Conservation (phyloP, 2,888 invertebrate species). For the Aromia moschata region DNA sequence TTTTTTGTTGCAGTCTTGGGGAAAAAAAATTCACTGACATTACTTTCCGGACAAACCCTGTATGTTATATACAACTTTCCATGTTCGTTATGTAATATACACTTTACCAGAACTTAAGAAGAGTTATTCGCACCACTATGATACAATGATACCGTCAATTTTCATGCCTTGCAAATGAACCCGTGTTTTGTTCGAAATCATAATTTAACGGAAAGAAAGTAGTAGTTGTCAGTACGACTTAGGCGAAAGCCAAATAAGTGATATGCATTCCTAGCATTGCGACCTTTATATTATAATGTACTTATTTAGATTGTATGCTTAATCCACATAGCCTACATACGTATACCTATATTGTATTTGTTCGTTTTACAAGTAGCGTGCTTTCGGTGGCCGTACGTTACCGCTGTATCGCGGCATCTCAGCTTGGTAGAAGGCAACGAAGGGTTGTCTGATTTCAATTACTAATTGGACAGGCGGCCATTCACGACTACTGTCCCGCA, state of each 20-base stretch:
- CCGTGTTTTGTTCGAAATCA: conserved; percentile 5
- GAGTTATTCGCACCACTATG: too few species aligned
- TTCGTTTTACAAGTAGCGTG: conserved; percentile 31
- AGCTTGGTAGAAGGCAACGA: conserved; percentile 42
- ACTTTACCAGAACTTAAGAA: too few species aligned
- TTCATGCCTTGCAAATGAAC: too few species aligned
- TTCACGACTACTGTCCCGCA: conserved; percentile 49
- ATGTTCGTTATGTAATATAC: too few species aligned
- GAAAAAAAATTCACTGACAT: too few species aligned
- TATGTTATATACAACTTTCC: too few species aligned
- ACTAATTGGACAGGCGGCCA: conserved; percentile 56
- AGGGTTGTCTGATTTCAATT: conserved; percentile 57
- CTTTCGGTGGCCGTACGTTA: conserved; percentile 48
- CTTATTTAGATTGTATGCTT: conserved; percentile 30
- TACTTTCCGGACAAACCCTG: too few species aligned
- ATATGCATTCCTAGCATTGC: conserved; percentile 22
- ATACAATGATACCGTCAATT: too few species aligned
- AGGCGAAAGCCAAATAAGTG: conserved; percentile 25
- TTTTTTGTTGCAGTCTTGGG: too few species aligned
- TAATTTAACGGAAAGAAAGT: conserved; percentile 17
- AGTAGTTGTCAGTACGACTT: conserved; percentile 2
- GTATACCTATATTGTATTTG: conserved; percentile 27
- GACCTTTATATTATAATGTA: conserved; percentile 25
- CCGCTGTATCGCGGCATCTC: conserved; percentile 53
- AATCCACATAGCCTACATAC: conserved; percentile 23